A percentile compares a stretch with the other conserved stretches of the same genome.
Conservation (phyloP, 37 sponge, comb jelly and placozoan species). For the Axinella damicornis region DNA sequence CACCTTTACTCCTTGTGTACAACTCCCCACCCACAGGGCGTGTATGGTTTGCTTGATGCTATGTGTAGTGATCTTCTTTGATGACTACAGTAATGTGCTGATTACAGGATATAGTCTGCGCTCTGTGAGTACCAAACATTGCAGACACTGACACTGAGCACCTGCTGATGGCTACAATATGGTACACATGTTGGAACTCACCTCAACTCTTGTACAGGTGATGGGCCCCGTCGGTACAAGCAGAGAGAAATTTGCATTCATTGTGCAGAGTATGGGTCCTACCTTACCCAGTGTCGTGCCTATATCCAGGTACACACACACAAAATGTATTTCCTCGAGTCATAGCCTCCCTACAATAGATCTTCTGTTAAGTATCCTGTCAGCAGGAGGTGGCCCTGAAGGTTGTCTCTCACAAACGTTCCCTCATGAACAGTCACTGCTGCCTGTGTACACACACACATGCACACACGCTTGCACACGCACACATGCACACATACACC, state of each 20-base stretch:
- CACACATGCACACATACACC: too few relatives aligned
- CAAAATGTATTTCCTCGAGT: too few relatives aligned
- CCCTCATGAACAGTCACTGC: too few relatives aligned
- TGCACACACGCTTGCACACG: too few relatives aligned
- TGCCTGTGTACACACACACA: too few relatives aligned
- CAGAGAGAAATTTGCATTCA: conserved; percentile 65
- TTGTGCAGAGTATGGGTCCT: conserved; percentile 46
- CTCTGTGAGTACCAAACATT: conserved; percentile 7
- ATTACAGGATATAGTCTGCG: conserved; percentile 51
- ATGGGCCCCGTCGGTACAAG: conserved; percentile 38
- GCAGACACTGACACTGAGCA: too few relatives aligned
- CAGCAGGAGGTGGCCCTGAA: too few relatives aligned
- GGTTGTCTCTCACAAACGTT: too few relatives aligned
- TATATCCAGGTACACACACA: conserved; percentile 47
- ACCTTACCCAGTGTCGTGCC: conserved; percentile 48
- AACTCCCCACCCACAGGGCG: conserved; percentile 14
- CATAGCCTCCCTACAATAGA: too few relatives aligned
- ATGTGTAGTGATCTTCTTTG: conserved; percentile 44
- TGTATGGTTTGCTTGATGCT: not conserved
- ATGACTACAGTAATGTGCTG: conserved; percentile 52
- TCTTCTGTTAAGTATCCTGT: too few relatives aligned
- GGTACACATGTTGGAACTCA: too few relatives aligned
- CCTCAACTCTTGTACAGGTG: conserved; percentile 31
- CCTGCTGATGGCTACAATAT: too few relatives aligned
- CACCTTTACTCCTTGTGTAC: conserved; percentile 16